Conservation (phyloP, 2,888 invertebrate species). For the Pediacus dermestoides region DNA sequence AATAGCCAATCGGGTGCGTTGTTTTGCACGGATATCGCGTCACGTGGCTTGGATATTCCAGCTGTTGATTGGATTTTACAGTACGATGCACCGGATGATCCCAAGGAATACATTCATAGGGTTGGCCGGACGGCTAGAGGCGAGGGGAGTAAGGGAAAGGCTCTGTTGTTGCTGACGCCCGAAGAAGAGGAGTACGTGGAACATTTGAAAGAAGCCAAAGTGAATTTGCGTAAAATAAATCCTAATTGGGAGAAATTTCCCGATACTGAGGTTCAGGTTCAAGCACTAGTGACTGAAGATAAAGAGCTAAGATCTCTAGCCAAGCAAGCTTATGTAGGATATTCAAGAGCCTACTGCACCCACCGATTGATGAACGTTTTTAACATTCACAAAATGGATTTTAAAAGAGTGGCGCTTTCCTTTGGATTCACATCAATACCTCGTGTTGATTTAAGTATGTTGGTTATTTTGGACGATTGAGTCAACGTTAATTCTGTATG, state of each 20-base stretch:
- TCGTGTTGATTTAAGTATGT: slow-evolving; percentile 85
- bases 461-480: no score
- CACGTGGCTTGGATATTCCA: slow-evolving; percentile 93
- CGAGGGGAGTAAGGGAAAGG: slow-evolving; percentile 88
- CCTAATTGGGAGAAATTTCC: slow-evolving; percentile 97
- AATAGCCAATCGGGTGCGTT: slow-evolving; percentile 90
- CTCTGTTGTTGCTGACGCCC: slow-evolving; percentile 85
- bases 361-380: slow-evolving; percentile 94
- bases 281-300: slow-evolving; percentile 10
- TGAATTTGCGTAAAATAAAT: slow-evolving; percentile 94
- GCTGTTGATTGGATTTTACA: slow-evolving; percentile 99
- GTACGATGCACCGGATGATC: slow-evolving; percentile 99
- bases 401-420: slow-evolving; percentile 82
- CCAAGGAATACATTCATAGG: slow-evolving; percentile 95
- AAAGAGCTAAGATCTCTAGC: slow-evolving; percentile 78
- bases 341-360: slow-evolving; percentile 94
- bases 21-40: slow-evolving; percentile 97
- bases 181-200: slow-evolving; percentile 94
- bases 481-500: no score
- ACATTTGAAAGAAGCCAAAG: slow-evolving; percentile 88
- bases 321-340: slow-evolving; percentile 95
- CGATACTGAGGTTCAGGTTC: slow-evolving; percentile 91
- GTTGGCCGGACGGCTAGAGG: slow-evolving; percentile 96
- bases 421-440: slow-evolving; percentile 97
- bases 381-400: slow-evolving; percentile 86